Percentiles rank a stretch among this genome's conserved stretches.
Evolutionary conservation across 2,113 vertebrate species (phyloP).

Genomic region (Pelecanus crispus): DNA sequence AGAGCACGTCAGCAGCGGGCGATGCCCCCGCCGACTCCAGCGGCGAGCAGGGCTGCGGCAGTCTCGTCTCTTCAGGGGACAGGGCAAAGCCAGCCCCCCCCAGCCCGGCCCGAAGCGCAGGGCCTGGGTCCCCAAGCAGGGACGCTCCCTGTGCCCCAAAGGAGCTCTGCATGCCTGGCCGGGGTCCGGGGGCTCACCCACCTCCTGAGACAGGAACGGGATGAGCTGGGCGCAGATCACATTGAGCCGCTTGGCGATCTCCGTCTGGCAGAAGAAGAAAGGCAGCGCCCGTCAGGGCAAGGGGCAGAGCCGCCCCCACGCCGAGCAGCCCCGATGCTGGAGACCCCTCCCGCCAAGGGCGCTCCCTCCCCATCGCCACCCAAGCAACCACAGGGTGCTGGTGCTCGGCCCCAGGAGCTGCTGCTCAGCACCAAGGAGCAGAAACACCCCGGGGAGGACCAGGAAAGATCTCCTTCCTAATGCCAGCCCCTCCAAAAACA

Average conservation of each 20-base stretch:
- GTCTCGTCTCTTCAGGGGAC: neutral
- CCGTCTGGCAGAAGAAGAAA: conserved; percentile 74
- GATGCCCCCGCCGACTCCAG: neutral
- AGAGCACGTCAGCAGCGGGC: accelerated
- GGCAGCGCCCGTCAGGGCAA: neutral
- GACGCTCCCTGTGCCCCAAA: neutral
- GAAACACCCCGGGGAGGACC: neutral
- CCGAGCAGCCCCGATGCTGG: accelerated
- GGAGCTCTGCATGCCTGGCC: neutral
- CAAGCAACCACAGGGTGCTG: neutral
- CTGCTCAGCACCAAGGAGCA: neutral
- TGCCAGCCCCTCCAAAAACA: neutral
- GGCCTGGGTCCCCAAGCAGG: neutral
- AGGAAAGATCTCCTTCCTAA: neutral
- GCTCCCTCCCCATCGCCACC: neutral
- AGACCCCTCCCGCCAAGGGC: neutral
- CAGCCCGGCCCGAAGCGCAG: neutral
- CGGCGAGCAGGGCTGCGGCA: accelerated
- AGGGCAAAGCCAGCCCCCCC: neutral
- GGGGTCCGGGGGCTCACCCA: conserved; percentile 30
- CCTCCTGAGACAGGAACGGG: conserved; percentile 95
- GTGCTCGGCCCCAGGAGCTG: neutral
- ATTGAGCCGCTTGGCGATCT: conserved; percentile 91
- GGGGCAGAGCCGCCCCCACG: accelerated
- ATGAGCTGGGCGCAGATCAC: conserved; percentile 94